Evolutionary conservation across 2,888 invertebrate genomes (phyloP).

Genomic region (Rhagophthalmus giganteus): DNA sequence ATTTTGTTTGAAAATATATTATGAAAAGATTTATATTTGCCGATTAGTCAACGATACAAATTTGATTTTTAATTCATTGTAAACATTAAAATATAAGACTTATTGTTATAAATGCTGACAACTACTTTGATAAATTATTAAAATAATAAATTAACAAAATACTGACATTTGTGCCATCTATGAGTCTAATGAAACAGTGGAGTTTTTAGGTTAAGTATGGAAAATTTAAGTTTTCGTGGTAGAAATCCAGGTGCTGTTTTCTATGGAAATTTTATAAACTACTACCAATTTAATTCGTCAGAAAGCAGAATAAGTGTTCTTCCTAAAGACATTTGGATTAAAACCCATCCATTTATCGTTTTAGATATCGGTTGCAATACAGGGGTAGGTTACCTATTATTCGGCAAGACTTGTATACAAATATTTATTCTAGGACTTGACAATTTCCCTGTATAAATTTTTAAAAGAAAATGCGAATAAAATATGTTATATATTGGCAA

Average conservation of each 20-base stretch:
- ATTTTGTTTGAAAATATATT: too few species aligned
- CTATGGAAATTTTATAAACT: constrained; percentile 85
- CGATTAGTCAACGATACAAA: too few species aligned
- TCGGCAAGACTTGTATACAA: constrained; percentile 4
- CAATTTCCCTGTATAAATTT: constrained; percentile 61
- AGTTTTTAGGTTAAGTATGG: constrained; percentile 8
- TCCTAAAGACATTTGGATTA: constrained; percentile 57
- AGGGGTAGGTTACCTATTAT: constrained; percentile 58
- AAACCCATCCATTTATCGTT: constrained; percentile 53
- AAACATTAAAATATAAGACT: too few species aligned
- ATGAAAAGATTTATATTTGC: too few species aligned
- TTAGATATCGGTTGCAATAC: constrained; percentile 81
- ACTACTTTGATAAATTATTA: too few species aligned
- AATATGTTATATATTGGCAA: constrained; percentile 61
- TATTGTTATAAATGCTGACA: too few species aligned
- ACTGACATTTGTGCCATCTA: too few species aligned
- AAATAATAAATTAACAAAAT: too few species aligned
- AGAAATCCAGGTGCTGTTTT: constrained; percentile 76
- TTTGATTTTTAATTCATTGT: too few species aligned
- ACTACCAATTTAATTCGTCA: constrained; percentile 79
- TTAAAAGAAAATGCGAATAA: constrained; percentile 54
- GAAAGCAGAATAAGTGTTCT: constrained; percentile 68
- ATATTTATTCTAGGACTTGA: constrained; percentile 63
- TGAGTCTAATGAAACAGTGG: too few species aligned
- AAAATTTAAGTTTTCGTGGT: constrained; percentile 55